A percentile compares a stretch with the other conserved stretches of the same genome.
These are phyloP conservation scores for Xiphophorus hellerii DNA, from an alignment of 2,113 vertebrate species.

Conservation along the genomic window DNA sequence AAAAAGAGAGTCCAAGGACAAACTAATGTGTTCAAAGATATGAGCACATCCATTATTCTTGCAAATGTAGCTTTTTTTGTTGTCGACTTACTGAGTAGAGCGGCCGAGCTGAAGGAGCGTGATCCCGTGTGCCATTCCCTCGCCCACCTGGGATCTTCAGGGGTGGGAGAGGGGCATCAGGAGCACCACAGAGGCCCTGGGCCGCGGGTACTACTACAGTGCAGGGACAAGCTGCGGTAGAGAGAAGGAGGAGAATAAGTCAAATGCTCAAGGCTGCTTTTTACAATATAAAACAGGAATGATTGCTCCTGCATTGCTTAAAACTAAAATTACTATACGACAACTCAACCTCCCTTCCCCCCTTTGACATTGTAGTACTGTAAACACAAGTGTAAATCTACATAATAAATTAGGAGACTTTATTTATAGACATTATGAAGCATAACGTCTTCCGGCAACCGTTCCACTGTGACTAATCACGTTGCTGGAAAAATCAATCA, in stretches of 20 bases:
- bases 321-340: background rate
- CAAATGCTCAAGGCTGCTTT: background rate
- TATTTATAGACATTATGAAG: no score
- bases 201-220: conserved; percentile 97
- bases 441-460: no score
- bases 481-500: background rate
- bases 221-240: conserved; percentile 85
- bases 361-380: no score
- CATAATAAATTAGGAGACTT: no score
- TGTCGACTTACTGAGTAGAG: conserved; percentile 87
- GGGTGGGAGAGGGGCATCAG: conserved; percentile 99
- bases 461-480: no score
- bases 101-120: conserved; percentile 94
- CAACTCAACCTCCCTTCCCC: background rate
- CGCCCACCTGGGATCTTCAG: conserved; percentile 99
- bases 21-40: background rate
- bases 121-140: conserved; percentile 99
- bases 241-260: background rate
- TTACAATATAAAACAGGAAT: background rate
- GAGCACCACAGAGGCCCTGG: conserved; percentile 99
- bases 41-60: background rate
- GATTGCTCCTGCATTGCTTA: background rate
- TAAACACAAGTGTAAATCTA: no score
- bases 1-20: no score
- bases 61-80: background rate